Evolutionary conservation across 2,797 vertebrate species (phyloP).

Genomic region (Chaetophractus vellerosus): DNA sequence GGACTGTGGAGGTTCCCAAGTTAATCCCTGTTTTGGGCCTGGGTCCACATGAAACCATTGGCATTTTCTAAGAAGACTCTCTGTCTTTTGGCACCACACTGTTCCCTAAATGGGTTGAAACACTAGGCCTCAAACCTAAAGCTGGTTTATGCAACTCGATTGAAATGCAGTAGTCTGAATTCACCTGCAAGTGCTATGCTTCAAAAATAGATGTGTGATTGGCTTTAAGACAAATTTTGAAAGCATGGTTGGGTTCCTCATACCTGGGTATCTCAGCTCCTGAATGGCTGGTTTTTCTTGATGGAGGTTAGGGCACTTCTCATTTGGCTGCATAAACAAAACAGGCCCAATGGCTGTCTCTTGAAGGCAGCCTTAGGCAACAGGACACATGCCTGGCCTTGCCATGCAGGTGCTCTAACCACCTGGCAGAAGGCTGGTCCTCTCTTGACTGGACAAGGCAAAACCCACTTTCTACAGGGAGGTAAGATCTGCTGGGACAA

Average conservation of each 20-base stretch:
- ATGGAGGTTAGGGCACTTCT: not conserved
- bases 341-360: not conserved
- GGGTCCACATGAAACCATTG: conserved; percentile 7
- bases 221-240: conserved; percentile 17
- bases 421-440: not conserved
- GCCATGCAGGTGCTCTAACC: not conserved
- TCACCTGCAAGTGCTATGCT: not conserved
- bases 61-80: conserved; percentile 45
- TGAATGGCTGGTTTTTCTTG: not conserved
- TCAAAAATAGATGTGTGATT: not conserved
- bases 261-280: not conserved
- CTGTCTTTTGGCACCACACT: not conserved
- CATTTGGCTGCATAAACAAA: not conserved
- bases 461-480: not conserved
- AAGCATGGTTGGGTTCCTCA: not conserved
- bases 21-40: not conserved
- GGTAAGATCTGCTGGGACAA: not conserved
- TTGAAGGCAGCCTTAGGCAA: not conserved
- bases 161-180: not conserved
- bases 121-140: not conserved
- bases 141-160: not conserved
- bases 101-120: conserved; percentile 6
- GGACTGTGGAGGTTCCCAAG: not conserved
- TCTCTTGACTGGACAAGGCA: not conserved
- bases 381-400: not conserved